phyloP scores from a whole-genome alignment of 2,888 invertebrate genomes.

The Apodemia hepburni region DNA sequence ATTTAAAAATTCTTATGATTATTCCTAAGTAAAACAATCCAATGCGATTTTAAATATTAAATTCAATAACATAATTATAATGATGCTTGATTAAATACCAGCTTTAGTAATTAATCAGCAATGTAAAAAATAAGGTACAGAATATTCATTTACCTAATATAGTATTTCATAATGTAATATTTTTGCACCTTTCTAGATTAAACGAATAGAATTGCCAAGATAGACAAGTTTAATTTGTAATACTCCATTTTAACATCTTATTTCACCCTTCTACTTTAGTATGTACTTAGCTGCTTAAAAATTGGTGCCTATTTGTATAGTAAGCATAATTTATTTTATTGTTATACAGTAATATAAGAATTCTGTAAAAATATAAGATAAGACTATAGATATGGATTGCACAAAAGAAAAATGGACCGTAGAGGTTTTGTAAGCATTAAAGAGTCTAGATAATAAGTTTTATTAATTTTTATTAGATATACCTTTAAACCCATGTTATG shows the following conservation, averaged over 20 bases:
- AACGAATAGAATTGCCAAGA: slow-evolving; percentile 5
- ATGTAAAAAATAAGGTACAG: slow-evolving; percentile 5
- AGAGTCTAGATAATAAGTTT: no score
- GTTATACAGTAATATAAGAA: slow-evolving; percentile 15
- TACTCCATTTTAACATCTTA: not conserved
- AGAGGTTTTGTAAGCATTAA: no score
- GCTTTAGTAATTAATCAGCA: not conserved
- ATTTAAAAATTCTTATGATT: no score
- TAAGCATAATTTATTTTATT: slow-evolving; percentile 35
- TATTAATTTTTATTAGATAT: no score
- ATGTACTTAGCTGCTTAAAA: slow-evolving; percentile 44
- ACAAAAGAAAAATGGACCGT: not conserved
- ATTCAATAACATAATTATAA: no score
- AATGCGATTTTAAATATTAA: no score
- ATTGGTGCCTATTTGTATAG: slow-evolving; percentile 60
- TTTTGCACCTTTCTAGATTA: slow-evolving; percentile 11
- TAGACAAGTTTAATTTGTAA: slow-evolving; percentile 28
- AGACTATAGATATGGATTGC: slow-evolving; percentile 2
- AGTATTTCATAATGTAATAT: not conserved
- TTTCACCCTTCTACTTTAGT: slow-evolving; percentile 13
- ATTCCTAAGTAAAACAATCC: no score
- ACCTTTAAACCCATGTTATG: not conserved
- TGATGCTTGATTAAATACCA: no score
- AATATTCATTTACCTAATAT: not conserved
- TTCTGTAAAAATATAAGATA: not conserved